These are phyloP conservation scores for Pelagia noctiluca DNA, from an alignment of 30 jellyfish, hydroid and myxozoan genomes.

Conservation along the genomic window DNA sequence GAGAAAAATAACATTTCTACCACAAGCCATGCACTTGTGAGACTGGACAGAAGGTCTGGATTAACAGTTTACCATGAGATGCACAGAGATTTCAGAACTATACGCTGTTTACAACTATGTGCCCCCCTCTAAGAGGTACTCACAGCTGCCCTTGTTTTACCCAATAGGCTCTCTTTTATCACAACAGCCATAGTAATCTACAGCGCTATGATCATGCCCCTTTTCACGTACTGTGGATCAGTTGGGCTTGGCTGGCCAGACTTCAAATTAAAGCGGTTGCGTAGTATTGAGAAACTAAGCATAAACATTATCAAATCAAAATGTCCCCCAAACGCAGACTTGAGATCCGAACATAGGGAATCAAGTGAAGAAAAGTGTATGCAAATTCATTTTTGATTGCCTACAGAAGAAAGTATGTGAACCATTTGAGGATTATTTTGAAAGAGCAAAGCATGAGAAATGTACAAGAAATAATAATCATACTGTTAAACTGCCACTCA, in stretches of 20 bases:
- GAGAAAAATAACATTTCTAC: neutral
- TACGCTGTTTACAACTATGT: no score
- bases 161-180: neutral
- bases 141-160: no score
- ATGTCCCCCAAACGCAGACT: constrained; percentile 47
- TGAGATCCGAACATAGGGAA: constrained; percentile 48
- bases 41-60: no score
- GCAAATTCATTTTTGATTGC: no score
- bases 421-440: constrained; percentile 30
- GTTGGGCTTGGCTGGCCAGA: constrained; percentile 14
- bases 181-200: constrained; percentile 23
- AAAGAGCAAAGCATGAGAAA: constrained; percentile 22
- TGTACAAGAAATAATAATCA: constrained; percentile 28
- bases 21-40: no score
- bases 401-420: constrained; percentile 48
- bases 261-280: constrained; percentile 7
- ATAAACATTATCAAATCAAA: constrained; percentile 18
- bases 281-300: no score
- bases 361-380: constrained; percentile 46
- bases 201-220: constrained; percentile 23
- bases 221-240: no score
- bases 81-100: no score
- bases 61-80: no score
- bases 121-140: no score
- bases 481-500: constrained; percentile 41